These are phyloP conservation scores for Nemurella pictetii DNA, from an alignment of 2,888 invertebrate species.

Conservation along the genomic window DNA sequence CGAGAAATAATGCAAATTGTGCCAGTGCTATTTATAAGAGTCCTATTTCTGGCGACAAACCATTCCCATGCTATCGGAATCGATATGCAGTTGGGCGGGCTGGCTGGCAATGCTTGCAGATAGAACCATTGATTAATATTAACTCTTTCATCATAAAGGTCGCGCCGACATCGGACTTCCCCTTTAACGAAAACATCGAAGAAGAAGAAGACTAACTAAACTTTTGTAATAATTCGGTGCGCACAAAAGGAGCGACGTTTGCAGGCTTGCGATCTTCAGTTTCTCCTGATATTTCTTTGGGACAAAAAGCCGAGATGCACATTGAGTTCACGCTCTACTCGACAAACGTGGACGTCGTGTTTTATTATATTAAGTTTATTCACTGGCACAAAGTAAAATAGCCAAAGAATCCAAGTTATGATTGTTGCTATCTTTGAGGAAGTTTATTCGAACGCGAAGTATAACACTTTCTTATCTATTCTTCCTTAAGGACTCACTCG, in stretches of 20 bases:
- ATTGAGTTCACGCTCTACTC: not conserved
- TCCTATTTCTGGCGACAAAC: not conserved
- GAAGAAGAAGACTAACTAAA: not conserved
- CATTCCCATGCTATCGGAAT: not conserved
- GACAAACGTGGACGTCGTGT: not conserved
- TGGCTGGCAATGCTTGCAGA: not conserved
- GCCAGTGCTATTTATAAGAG: not conserved
- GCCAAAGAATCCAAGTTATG: conserved; percentile 7
- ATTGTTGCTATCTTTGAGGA: conserved; percentile 13
- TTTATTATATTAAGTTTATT: conserved; percentile 19
- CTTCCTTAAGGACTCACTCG: conserved; percentile 15
- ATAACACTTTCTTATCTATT: conserved; percentile 24
- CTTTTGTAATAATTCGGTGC: not conserved
- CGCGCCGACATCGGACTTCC: not conserved
- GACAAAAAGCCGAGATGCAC: not conserved
- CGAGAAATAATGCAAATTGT: not conserved
- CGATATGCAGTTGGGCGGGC: not conserved
- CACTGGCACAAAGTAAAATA: not conserved
- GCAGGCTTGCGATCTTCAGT: not conserved
- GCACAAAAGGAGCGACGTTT: not conserved
- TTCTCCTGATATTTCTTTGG: not conserved
- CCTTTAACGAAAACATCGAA: not conserved
- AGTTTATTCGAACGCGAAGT: conserved; percentile 17
- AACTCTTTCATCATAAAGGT: not conserved
- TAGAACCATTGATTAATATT: not conserved